phyloP scores from a whole-genome alignment of 1,140 invertebrate species.

The Yoshiicerus persimilis region DNA sequence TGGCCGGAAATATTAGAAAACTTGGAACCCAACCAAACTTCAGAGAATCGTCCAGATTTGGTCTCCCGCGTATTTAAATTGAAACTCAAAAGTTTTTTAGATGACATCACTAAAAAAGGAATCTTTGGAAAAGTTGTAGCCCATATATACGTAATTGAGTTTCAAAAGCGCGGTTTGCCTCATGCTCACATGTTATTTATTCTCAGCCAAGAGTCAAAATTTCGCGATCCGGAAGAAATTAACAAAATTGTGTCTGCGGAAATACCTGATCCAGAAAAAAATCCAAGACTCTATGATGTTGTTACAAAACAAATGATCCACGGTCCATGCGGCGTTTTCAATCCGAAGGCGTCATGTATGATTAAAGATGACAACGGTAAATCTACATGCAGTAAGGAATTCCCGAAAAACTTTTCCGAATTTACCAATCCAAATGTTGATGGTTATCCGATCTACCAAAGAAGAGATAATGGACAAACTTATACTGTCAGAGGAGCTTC shows the following conservation, averaged over 20 bases:
- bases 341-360: no score
- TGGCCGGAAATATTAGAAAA: no score
- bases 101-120: background rate
- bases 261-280: conserved; percentile 53
- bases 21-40: no score
- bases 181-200: conserved; percentile 49
- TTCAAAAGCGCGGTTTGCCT: conserved; percentile 53
- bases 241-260: conserved; percentile 55
- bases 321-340: conserved; percentile 23
- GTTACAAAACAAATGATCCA: conserved; percentile 51
- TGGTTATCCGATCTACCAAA: conserved; percentile 53
- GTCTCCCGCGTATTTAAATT: conserved; percentile 56
- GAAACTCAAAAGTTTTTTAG: conserved; percentile 55
- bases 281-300: conserved; percentile 48
- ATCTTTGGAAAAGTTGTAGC: conserved; percentile 49
- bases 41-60: no score
- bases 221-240: conserved; percentile 1
- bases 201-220: conserved; percentile 41
- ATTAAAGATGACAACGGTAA: no score
- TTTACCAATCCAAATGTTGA: conserved; percentile 50
- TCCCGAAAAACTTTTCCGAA: conserved; percentile 43
- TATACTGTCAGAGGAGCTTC: background rate
- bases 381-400: conserved; percentile 48
- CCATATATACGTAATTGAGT: conserved; percentile 50
- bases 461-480: background rate